phyloP scores from a whole-genome alignment of 2,888 invertebrate species.

The Acanthosepion lycidas region DNA sequence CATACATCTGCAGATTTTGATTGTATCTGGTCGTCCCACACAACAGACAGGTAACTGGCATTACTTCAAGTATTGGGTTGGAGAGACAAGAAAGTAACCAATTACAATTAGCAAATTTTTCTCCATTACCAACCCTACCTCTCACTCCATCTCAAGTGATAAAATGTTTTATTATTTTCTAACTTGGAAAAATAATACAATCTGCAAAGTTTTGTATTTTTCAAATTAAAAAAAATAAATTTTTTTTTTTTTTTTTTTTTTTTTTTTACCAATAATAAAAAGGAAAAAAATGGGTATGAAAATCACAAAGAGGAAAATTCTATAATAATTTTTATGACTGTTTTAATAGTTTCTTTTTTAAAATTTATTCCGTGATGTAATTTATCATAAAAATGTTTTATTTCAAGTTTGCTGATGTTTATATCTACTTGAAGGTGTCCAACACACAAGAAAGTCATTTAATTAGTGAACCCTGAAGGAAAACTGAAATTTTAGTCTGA shows the following conservation, averaged over 20 bases:
- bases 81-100: constrained; percentile 33
- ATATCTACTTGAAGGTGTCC: not conserved
- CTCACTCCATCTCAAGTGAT: not conserved
- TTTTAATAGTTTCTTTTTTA: not conserved
- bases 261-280: not conserved
- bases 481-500: not conserved
- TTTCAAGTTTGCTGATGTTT: not conserved
- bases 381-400: too few species aligned
- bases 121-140: not conserved
- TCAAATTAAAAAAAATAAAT: not conserved
- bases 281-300: not conserved
- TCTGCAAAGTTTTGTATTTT: not conserved
- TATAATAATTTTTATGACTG: not conserved
- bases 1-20: too few species aligned
- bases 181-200: constrained; percentile 8
- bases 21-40: not conserved
- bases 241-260: not conserved
- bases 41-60: not conserved
- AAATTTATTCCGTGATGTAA: too few species aligned
- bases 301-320: not conserved
- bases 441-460: not conserved
- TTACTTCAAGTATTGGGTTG: not conserved
- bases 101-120: not conserved
- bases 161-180: not conserved
- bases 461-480: not conserved